Evolutionary conservation across 1,140 invertebrate species (phyloP), one percentile per base, ranked within the genome.

Genomic region (Atopsyche davidsoni): DNA sequence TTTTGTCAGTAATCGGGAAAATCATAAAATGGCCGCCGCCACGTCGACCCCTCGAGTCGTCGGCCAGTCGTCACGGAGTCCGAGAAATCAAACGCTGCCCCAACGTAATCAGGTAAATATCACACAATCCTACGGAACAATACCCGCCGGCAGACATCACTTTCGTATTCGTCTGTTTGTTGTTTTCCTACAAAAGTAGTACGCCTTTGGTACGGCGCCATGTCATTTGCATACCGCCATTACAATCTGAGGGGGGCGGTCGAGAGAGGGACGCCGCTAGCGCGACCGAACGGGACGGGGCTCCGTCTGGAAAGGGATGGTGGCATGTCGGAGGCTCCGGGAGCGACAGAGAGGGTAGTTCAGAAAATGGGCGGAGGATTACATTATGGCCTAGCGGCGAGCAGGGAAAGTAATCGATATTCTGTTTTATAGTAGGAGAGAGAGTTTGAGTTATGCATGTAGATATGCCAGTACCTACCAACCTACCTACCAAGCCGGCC

Each of bases 151-250:
- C 51, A 47, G 51, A 53, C 51, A 53, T 53, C 51, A 47, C 43
- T 53, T 53, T 53, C 51, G 51, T 47, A 36, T 47, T 46, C 51
- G 23, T 35, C 52, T 49, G 46, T 48, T 48, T 54, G 52, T 54
- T 54, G 52, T 54, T 54, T 54, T 54, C 52, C 45, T 48, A 48
- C 52, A 47, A 47, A 53, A 47, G 52, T 44, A 53, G 51, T 46
- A 22, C 46, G 46, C 45, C 52, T 54, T 49, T 46, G 51, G 47
- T 42, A 44, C 48, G 55, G 50, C 55, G 55, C 55, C 55, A 57
- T 57, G 51, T 57, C 55, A 57, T 57, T 57, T 53, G 55, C 55
- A 57, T 57, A 57, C 55, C 55, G 55, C 55, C 55, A 57, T 57
- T 57, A 53, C 55, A 51, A 50, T 49, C 46, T 46, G 53, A 50